Conservation (phyloP, 2,113 vertebrate genomes). For the Accipiter virgatus region DNA sequence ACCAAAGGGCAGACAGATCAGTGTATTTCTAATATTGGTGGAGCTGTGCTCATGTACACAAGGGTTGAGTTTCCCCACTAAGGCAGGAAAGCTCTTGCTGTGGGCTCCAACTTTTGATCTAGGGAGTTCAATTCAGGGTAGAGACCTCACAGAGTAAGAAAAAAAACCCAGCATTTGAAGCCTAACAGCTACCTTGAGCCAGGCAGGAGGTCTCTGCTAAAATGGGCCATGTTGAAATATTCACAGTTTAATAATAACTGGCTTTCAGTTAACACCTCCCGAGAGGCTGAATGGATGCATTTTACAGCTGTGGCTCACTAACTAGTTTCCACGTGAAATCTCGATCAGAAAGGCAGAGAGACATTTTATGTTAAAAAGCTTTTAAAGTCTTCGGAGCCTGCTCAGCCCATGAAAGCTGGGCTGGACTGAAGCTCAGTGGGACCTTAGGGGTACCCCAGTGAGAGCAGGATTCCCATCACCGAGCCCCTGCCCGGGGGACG, state of each 20-base stretch:
- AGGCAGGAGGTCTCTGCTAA: neutral
- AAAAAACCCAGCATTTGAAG: neutral
- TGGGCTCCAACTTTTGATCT: neutral
- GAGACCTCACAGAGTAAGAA: neutral
- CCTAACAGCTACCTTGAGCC: neutral
- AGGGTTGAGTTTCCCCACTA: neutral
- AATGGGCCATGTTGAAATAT: neutral
- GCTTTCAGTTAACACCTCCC: neutral
- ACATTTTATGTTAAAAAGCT: neutral
- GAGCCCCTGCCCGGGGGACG: neutral
- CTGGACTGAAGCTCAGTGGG: neutral
- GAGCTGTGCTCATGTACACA: neutral
- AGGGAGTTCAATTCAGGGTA: neutral
- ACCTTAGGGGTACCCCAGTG: neutral
- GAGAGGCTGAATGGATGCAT: neutral
- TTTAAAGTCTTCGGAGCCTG: neutral
- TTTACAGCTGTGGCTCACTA: slow-evolving; percentile 9
- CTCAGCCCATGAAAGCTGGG: neutral
- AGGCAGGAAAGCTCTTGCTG: neutral
- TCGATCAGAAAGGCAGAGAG: neutral
- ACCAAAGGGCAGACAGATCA: neutral
- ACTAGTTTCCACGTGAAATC: neutral
- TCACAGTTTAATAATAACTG: slow-evolving; percentile 15
- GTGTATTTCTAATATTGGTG: neutral
- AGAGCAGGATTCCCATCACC: neutral